Conservation (phyloP, 2,113 vertebrate species). For the Engystomops pustulosus region DNA sequence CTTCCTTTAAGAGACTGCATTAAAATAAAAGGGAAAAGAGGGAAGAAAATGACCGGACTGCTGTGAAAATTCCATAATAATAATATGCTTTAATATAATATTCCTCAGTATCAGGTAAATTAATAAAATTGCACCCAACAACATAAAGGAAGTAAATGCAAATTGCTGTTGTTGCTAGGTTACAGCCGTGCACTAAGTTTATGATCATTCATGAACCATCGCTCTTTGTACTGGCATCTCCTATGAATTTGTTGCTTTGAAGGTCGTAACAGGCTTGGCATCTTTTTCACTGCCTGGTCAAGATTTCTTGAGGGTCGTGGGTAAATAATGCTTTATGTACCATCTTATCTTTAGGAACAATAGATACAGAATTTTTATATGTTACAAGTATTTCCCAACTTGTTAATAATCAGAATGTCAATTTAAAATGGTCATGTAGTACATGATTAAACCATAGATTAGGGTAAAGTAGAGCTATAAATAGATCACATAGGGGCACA, state of each 20-base stretch:
- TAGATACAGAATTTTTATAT: too few relatives aligned
- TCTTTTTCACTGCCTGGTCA: too few relatives aligned
- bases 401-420: too few relatives aligned
- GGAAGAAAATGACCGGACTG: not conserved
- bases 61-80: not conserved
- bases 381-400: too few relatives aligned
- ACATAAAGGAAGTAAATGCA: not conserved
- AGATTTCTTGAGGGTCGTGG: too few relatives aligned
- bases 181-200: not conserved
- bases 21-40: not conserved
- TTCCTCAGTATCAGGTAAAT: not conserved
- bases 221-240: not conserved
- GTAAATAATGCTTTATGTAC: too few relatives aligned
- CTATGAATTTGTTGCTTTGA: not conserved
- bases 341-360: too few relatives aligned
- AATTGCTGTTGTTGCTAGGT: not conserved
- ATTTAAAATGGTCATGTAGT: too few relatives aligned
- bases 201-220: not conserved
- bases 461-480: too few relatives aligned
- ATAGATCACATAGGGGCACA: too few relatives aligned
- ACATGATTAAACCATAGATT: too few relatives aligned
- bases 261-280: not conserved
- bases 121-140: not conserved
- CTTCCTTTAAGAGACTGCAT: not conserved
- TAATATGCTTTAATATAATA: too few relatives aligned